phyloP scores from a whole-genome alignment of 1,140 invertebrate species.

The Pararge aegeria region DNA sequence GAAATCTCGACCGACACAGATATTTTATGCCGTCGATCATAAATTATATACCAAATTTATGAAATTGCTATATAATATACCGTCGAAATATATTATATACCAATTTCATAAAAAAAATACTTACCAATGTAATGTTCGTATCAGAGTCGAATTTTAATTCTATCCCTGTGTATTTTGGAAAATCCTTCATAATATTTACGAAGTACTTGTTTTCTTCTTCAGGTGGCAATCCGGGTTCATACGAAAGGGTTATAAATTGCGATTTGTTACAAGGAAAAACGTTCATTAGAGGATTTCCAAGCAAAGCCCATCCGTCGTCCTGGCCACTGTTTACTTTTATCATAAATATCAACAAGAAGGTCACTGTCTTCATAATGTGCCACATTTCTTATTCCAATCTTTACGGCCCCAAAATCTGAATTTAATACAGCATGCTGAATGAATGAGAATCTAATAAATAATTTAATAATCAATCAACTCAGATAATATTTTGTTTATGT shows the following conservation, averaged over 20 bases:
- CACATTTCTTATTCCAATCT: not conserved
- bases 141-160: slow-evolving; percentile 26
- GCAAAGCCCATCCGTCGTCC: slow-evolving; percentile 26
- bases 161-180: slow-evolving; percentile 22
- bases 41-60: no score
- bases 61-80: no score
- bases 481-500: no score
- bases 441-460: no score
- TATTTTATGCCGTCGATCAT: no score
- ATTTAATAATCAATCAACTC: no score
- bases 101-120: no score
- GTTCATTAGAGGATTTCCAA: slow-evolving; percentile 42
- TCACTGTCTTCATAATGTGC: not conserved
- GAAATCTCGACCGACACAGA: no score
- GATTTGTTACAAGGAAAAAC: not conserved
- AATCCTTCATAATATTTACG: slow-evolving; percentile 21
- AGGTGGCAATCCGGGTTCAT: slow-evolving; percentile 39
- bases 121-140: slow-evolving; percentile 32
- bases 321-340: not conserved
- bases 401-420: no score
- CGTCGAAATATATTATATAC: no score
- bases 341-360: not conserved
- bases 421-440: no score
- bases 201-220: slow-evolving; percentile 33
- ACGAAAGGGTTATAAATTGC: slow-evolving; percentile 3